Evolutionary conservation across 2,113 vertebrate genomes (phyloP), one percentile per base, ranked within the genome.

Genomic region (Tragelaphus imberbis): DNA sequence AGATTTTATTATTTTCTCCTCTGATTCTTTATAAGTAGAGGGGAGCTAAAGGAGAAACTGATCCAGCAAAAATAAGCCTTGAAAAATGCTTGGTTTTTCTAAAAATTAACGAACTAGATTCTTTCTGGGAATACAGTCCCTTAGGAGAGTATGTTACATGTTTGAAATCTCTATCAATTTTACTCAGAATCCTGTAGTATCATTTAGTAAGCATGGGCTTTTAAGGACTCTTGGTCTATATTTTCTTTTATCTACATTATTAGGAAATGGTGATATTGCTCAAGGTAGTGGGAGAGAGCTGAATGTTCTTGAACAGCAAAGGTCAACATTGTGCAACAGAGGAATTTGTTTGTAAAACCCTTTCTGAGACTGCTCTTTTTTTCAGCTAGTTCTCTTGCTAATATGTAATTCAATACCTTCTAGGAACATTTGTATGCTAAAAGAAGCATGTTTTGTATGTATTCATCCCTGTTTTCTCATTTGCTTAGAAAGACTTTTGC

Each of bases 401-500:
- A 33, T 16, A 51, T 84, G n/a, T 25, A 88, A 80, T 55, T 53
- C 11, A 85, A n/a, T 30, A 17, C 44, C 30, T 63, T 71, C 59
- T 63, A 56, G 33, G 30, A 77, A 81, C 33, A 82, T 36, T 28
- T 25, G 0, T 61, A 47, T 90, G 28, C 90, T 61, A 86, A 91
- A 93, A 89, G 77, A 86, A 84, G 23, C 17, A 36, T 40, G 40
- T 77, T 68, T 85, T 56, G 13, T 11, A 4, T 49, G 19, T 25
- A 56, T 47, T 27, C 36, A 47, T 88, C 49, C 95, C 63, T 89
- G 33, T 80, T n/a, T 16, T 90, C 36, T 2, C 19, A 53, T 84
- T 96, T 96, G 30, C 44, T 94, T 86, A 94, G 77, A 9, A 21
- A 90, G 77, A 47, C 21, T 84, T 95, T 81, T 88, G 58, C 49